Base-by-base conservation (phyloP, 2,797 vertebrate species). In the Fundulus diaphanus region DNA sequence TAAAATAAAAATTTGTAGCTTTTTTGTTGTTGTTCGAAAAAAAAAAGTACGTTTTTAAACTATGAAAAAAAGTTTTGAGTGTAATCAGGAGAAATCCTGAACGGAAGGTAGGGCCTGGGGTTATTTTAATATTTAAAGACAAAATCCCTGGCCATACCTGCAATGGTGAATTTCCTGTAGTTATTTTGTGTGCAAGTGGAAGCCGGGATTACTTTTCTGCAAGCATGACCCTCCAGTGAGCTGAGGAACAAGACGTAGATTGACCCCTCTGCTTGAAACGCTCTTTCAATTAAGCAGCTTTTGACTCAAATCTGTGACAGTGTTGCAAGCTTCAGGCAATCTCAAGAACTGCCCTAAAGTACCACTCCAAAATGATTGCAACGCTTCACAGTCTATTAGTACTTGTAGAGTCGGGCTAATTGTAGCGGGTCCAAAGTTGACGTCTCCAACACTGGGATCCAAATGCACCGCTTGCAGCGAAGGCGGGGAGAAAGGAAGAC, bases 391-490 rank as follows among this genome's bases (percentile, higher is more conserved):
- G 12, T 44, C 4, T 42, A 22, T 44, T 27, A 44, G 24, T 44
- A 44, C 63, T 42, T 66, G n/a, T 66, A 37, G 37, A 44, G 42
- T 66, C 27, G 63, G 40, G 6, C 37, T 16, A 42, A 67, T 20
- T 67, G 56, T 35, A 70, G 46, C 33, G 75, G 61, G 82, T 77
- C 73, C 59, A 70, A 82, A 85, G 87, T 80, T 74, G 70, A 24
- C 51, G 16, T n/a, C 73, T 65, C 78, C 81, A 78, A 87, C 81
- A 85, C 76, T 68, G 59, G 20, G 77, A 78, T 65, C 78, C 57
- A 51, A 73, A 76, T 68, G 65, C 6, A 1, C 67, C 49, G 70
- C 70, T n/a, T 56, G 59, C 33, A 46, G 20, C 7, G 24, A 11
- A 8, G 48, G 70, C 42, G 46, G 70, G 46, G 71, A 33, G 69